phyloP scores from a whole-genome alignment of 2,888 invertebrate species.

The Cynaeus angustus region DNA sequence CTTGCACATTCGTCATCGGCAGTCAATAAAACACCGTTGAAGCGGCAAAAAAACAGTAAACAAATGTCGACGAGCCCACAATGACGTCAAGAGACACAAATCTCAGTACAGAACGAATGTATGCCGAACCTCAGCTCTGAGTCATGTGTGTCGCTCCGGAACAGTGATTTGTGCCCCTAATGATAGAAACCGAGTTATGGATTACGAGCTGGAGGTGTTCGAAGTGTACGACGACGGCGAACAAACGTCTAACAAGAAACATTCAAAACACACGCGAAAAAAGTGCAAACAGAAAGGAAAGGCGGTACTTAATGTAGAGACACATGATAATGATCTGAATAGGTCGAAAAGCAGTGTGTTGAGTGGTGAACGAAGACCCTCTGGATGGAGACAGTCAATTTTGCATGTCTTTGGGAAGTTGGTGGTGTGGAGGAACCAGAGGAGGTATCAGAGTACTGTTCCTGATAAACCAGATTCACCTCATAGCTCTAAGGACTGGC shows the following conservation, averaged over 20 bases:
- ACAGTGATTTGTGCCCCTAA: slow-evolving; percentile 25
- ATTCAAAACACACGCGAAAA: slow-evolving; percentile 69
- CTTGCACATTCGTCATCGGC: slow-evolving; percentile 24
- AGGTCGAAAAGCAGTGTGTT: slow-evolving; percentile 67
- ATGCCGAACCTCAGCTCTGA: slow-evolving; percentile 6
- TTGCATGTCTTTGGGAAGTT: slow-evolving; percentile 71
- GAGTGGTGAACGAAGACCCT: slow-evolving; percentile 68
- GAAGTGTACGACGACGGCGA: slow-evolving; percentile 70
- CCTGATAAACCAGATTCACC: slow-evolving; percentile 68
- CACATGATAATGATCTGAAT: slow-evolving; percentile 63
- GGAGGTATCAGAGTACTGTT: slow-evolving; percentile 69
- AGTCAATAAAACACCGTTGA: slow-evolving; percentile 11
- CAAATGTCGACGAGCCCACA: slow-evolving; percentile 1
- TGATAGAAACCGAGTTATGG: slow-evolving; percentile 61
- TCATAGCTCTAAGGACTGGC: slow-evolving; percentile 68
- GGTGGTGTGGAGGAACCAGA: slow-evolving; percentile 72
- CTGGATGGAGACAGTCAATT: slow-evolving; percentile 77
- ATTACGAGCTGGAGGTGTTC: slow-evolving; percentile 74
- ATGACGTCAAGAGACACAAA: slow-evolving; percentile 11
- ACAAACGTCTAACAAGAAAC: slow-evolving; percentile 63
- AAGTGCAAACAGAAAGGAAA: slow-evolving; percentile 70
- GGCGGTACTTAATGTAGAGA: slow-evolving; percentile 60
- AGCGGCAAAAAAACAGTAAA: slow-evolving; percentile 20
- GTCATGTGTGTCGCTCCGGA: slow-evolving; percentile 23
- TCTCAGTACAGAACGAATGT: neutral